Evolutionary conservation across 2,113 vertebrate species (phyloP), one percentile per base, ranked within the genome.

Genomic region (Oryzias curvinotus): DNA sequence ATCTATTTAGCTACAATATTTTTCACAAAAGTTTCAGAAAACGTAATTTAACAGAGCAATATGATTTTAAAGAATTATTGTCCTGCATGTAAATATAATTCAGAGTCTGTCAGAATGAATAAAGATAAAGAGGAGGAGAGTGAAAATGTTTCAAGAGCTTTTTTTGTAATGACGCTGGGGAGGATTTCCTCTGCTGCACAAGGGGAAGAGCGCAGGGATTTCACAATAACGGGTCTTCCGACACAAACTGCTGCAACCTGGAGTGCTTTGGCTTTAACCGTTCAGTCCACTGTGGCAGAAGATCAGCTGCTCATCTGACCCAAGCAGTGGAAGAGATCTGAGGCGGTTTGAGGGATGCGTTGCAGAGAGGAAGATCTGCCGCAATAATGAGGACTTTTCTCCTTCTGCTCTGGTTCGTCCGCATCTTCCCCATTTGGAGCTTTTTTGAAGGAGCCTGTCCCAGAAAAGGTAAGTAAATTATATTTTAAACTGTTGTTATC

Each of bases 151-250:
- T 41, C 8, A 10, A 3, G 28, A 23, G 43, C n/a, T 1, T 49
- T 77, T 77, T 65, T 41, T 72, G 62, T 66, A 12, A 36, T 65
- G 76, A 62, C 50, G 7, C 66, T 54, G 47, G 41, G 51, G 62
- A 75, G 79, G 77, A 86, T 88, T 83, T 84, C 86, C 84, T 82
- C 79, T 81, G 52, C 73, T 67, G 45, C 63, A 69, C 65, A 74
- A 68, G 73, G 59, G 78, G 78, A 81, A 83, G 82, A 77, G 84
- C 53, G 49, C 59, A n/a, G 50, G 67, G 73, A 74, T 89, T 89
- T 84, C 87, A 82, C 85, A 89, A 89, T 85, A 89, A 84, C 87
- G 82, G 58, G 74, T 82, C 66, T 75, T 49, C 57, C 48, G 47
- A 19, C 46, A 46, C 50, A 51, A 15, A 21, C 25, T 48, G 54